Conservation (phyloP, 2,888 invertebrate species). For the Machimus rusticus region DNA sequence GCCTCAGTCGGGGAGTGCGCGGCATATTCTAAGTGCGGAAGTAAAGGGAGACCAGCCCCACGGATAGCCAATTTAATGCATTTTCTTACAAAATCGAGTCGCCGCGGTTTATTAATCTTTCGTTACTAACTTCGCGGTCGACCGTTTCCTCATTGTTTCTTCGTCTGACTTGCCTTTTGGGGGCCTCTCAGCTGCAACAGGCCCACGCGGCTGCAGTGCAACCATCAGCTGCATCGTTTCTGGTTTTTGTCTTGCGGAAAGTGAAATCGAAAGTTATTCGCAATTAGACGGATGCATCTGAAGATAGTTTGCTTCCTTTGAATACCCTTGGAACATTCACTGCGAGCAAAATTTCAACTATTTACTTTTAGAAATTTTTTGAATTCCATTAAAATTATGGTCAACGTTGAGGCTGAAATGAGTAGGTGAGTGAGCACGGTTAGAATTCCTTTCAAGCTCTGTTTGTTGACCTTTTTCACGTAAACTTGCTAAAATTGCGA, state of each 20-base stretch:
- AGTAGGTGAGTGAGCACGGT: neutral
- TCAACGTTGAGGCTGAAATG: neutral
- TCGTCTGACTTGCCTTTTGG: neutral
- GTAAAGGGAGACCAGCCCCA: neutral
- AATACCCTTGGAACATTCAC: neutral
- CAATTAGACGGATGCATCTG: neutral
- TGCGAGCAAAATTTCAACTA: neutral
- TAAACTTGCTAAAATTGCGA: neutral
- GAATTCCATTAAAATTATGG: neutral
- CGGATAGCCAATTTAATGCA: neutral
- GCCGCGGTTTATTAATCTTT: neutral
- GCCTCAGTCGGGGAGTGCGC: neutral
- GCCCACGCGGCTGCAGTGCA: neutral
- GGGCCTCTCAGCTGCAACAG: neutral
- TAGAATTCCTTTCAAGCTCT: neutral
- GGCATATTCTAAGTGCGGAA: neutral
- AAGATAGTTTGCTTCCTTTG: neutral
- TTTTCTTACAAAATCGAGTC: neutral
- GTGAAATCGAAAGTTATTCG: slow-evolving; percentile 30
- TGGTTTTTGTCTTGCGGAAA: slow-evolving; percentile 5
- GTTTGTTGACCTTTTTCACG: neutral
- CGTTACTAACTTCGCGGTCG: neutral
- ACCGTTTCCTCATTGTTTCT: slow-evolving; percentile 1
- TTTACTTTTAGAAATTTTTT: neutral
- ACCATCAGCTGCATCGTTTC: neutral